These are phyloP conservation scores for Ichneumon xanthorius DNA, from an alignment of 2,888 invertebrate genomes.

Conservation along the genomic window DNA sequence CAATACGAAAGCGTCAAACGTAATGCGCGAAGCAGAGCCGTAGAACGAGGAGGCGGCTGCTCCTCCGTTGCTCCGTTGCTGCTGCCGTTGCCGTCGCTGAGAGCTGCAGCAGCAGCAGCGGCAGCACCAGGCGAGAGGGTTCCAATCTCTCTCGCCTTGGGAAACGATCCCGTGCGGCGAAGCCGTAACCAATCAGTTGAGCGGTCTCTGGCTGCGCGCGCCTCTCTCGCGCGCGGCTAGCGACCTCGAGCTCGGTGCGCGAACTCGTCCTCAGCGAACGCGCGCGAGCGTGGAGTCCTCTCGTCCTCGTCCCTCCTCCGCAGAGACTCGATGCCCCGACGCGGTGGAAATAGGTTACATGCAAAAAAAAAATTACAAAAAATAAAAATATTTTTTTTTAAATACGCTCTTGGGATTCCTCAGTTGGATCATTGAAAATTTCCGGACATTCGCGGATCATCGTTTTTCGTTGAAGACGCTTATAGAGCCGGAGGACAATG, in stretches of 20 bases:
- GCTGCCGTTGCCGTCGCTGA: slow-evolving; percentile 31
- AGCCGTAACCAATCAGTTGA: slow-evolving; percentile 73
- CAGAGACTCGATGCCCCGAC: neutral
- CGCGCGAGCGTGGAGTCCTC: slow-evolving; percentile 47
- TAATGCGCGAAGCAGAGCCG: slow-evolving; percentile 48
- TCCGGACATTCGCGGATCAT: neutral
- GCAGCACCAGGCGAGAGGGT: slow-evolving; percentile 41
- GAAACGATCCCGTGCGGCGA: slow-evolving; percentile 69
- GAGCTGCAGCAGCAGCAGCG: neutral
- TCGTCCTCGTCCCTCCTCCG: slow-evolving; percentile 40
- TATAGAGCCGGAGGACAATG: neutral
- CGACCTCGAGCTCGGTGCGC: slow-evolving; percentile 70
- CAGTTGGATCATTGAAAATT: neutral
- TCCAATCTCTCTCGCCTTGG: slow-evolving; percentile 68
- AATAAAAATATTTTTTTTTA: too few species aligned
- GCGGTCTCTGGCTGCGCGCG: slow-evolving; percentile 56
- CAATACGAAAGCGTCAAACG: slow-evolving; percentile 57
- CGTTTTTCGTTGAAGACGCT: neutral
- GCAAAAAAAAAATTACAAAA: neutral
- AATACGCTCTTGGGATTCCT: neutral
- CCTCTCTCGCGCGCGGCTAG: slow-evolving; percentile 65
- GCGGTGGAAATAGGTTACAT: neutral
- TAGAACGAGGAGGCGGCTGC: slow-evolving; percentile 14
- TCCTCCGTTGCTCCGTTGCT: slow-evolving; percentile 19
- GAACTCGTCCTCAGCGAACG: slow-evolving; percentile 65